Conservation (phyloP, 2,113 vertebrate species). For the Myrmophylax atrothorax region DNA sequence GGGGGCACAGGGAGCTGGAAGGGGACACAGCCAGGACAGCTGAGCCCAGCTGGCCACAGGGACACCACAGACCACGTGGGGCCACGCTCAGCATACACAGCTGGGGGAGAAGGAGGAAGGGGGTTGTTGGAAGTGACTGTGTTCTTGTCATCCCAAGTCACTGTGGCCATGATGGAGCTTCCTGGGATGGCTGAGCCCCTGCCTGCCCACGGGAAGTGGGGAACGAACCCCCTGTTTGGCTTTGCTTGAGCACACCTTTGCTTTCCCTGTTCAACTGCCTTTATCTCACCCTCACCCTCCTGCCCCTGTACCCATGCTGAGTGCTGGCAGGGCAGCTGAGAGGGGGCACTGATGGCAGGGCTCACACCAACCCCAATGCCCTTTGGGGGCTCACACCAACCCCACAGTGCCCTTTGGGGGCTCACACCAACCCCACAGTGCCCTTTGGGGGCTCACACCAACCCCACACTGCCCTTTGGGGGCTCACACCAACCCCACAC, state of each 20-base stretch:
- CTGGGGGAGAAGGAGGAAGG: background rate
- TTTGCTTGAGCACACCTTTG: background rate
- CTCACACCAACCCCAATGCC: no score
- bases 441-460: no score
- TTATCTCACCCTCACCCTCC: background rate
- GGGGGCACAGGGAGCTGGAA: background rate
- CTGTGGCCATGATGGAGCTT: background rate
- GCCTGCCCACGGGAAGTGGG: background rate
- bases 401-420: no score
- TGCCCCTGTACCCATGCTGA: no score
- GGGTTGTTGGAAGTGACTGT: rapidly evolving
- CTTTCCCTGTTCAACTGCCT: background rate
- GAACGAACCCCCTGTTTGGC: background rate
- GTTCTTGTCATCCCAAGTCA: background rate
- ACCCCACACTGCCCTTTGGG: no score
- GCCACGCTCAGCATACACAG: background rate
- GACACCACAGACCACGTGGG: rapidly evolving
- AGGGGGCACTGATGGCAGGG: no score
- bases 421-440: no score
- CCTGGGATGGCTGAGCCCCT: background rate
- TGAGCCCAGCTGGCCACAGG: background rate
- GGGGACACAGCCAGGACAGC: background rate
- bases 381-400: no score
- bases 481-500: no score
- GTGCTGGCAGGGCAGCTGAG: no score